phyloP scores from a whole-genome alignment of 2,888 invertebrate genomes.

The Apamea epomidion region DNA sequence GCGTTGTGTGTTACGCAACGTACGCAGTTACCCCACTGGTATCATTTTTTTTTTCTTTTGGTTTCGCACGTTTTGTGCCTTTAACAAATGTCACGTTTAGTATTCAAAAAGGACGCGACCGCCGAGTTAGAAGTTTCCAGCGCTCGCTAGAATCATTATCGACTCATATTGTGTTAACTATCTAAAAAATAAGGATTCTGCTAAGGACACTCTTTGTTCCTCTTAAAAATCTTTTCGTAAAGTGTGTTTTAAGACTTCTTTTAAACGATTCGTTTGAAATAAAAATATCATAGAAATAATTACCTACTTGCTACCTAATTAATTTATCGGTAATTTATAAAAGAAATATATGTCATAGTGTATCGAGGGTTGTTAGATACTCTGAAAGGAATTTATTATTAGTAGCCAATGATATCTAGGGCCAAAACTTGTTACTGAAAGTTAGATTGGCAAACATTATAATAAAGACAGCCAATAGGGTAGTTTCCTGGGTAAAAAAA shows the following conservation, averaged over 20 bases:
- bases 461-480: background rate
- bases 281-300: background rate
- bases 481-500: no score
- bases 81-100: no score
- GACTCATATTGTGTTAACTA: background rate
- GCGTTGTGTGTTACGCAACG: no score
- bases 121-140: no score
- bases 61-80: no score
- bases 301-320: conserved; percentile 10
- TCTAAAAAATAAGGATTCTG: conserved; percentile 3
- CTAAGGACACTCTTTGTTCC: conserved; percentile 28
- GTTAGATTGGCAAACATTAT: background rate
- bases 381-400: conserved; percentile 3
- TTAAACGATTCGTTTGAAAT: conserved; percentile 3
- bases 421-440: background rate
- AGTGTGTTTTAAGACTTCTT: conserved; percentile 42
- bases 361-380: conserved; percentile 13
- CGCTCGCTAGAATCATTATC: background rate
- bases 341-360: conserved; percentile 18
- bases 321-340: background rate
- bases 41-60: no score
- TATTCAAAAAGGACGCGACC: no score
- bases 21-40: no score
- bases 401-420: background rate
- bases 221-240: conserved; percentile 46